Evolutionary conservation across 2,888 invertebrate species (phyloP).

Genomic region (Hymenopus coronatus): DNA sequence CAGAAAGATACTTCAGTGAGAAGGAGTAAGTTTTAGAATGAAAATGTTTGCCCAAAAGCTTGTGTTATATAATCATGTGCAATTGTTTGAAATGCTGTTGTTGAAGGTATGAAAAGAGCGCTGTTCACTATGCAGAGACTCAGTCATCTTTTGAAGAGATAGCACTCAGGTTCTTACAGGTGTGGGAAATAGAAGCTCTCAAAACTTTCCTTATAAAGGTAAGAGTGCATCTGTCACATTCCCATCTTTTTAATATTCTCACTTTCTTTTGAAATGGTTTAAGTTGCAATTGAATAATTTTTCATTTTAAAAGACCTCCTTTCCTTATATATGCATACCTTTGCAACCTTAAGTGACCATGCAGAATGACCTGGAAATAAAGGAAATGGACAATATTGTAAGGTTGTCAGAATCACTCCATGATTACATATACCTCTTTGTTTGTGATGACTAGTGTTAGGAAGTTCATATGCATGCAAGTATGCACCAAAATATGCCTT

Average conservation of each 20-base stretch:
- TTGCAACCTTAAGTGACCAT: no score
- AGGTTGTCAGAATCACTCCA: no score
- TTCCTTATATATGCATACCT: no score
- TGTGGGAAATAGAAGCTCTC: conserved; percentile 78
- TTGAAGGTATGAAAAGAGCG: conserved; percentile 71
- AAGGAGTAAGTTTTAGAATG: conserved; percentile 54
- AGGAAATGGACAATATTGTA: no score
- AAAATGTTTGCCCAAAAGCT: background rate
- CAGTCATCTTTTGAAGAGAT: conserved; percentile 92
- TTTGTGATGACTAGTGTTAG: no score
- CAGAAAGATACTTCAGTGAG: conserved; percentile 76
- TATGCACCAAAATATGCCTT: no score
- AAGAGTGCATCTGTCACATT: conserved; percentile 18
- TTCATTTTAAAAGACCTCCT: no score
- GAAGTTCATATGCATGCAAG: no score
- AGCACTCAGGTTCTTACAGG: conserved; percentile 84
- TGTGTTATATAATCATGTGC: background rate
- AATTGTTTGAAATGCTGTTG: conserved; percentile 5
- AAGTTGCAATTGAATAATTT: no score
- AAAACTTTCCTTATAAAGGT: conserved; percentile 79
- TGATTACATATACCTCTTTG: no score
- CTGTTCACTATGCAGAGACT: conserved; percentile 84
- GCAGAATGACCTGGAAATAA: no score
- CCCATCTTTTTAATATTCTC: background rate
- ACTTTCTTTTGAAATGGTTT: background rate